A percentile compares a stretch with the other conserved stretches of the same genome.
Evolutionary conservation across 2,888 invertebrate genomes (phyloP).

Genomic region (Tachystola acroxantha): DNA sequence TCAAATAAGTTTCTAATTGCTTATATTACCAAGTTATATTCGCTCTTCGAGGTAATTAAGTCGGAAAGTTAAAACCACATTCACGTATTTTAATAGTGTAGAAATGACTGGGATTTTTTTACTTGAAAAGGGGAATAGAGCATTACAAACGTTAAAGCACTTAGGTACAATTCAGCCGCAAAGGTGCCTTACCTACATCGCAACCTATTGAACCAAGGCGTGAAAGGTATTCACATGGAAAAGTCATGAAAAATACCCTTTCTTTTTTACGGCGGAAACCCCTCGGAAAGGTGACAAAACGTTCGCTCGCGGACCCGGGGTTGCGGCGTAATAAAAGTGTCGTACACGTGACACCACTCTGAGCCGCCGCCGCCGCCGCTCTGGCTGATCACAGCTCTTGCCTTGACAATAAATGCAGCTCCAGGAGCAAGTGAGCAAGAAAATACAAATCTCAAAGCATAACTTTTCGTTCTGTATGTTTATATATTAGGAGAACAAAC

Average conservation of each 20-base stretch:
- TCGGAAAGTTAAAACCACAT: constrained; percentile 64
- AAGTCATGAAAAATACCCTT: constrained; percentile 56
- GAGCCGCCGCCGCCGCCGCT: constrained; percentile 11
- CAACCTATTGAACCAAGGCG: constrained; percentile 51
- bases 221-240: constrained; percentile 56
- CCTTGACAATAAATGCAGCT: constrained; percentile 11
- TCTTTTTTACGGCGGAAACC: constrained; percentile 46
- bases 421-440: constrained; percentile 3
- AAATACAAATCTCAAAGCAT: too few species aligned
- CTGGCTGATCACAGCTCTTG: constrained; percentile 11
- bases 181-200: constrained; percentile 38
- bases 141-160: constrained; percentile 33
- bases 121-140: constrained; percentile 27
- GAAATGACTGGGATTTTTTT: constrained; percentile 17
- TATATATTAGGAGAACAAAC: too few species aligned
- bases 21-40: constrained; percentile 77
- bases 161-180: constrained; percentile 40
- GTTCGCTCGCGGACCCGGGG: constrained; percentile 33
- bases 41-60: constrained; percentile 73
- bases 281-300: constrained; percentile 59
- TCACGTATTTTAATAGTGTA: constrained; percentile 51
- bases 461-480: too few species aligned
- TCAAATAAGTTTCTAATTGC: constrained; percentile 79
- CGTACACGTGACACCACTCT: constrained; percentile 28
- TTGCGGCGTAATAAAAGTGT: constrained; percentile 44